Conservation (phyloP, 2,797 vertebrate genomes). For the Rhinogobio ventralis region DNA sequence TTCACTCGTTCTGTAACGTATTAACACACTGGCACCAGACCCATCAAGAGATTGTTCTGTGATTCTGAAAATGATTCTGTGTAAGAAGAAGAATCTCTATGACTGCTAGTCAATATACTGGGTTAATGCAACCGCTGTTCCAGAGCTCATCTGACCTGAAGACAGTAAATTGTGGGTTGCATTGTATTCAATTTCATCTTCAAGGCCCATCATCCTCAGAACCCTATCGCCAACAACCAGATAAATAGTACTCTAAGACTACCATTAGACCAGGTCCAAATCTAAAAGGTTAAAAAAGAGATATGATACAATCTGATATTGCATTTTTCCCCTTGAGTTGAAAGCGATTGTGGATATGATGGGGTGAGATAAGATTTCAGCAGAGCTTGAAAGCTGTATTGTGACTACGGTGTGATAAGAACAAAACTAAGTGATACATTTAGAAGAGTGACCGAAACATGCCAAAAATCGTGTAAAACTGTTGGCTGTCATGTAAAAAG, state of each 20-base stretch:
- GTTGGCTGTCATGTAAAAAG: neutral
- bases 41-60: neutral
- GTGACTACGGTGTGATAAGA: slow-evolving; percentile 51
- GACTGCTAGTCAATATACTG: slow-evolving; percentile 23
- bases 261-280: slow-evolving; percentile 17
- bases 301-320: slow-evolving; percentile 18
- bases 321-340: slow-evolving; percentile 11
- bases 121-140: slow-evolving; percentile 7
- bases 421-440: slow-evolving; percentile 10
- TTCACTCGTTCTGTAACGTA: neutral
- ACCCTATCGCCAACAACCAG: slow-evolving; percentile 21
- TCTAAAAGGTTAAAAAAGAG: slow-evolving; percentile 36
- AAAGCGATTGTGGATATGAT: slow-evolving; percentile 6
- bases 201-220: slow-evolving; percentile 15
- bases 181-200: slow-evolving; percentile 34
- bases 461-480: slow-evolving; percentile 14
- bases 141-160: slow-evolving; percentile 30
- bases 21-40: neutral
- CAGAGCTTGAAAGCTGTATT: slow-evolving; percentile 1
- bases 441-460: slow-evolving; percentile 64
- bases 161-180: slow-evolving; percentile 26
- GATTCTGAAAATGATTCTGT: neutral
- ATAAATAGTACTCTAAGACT: slow-evolving; percentile 20
- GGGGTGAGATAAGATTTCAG: slow-evolving; percentile 17
- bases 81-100: neutral